Evolutionary conservation across 1,140 invertebrate species (phyloP).

Genomic region (Drosophila lacteicornis): DNA sequence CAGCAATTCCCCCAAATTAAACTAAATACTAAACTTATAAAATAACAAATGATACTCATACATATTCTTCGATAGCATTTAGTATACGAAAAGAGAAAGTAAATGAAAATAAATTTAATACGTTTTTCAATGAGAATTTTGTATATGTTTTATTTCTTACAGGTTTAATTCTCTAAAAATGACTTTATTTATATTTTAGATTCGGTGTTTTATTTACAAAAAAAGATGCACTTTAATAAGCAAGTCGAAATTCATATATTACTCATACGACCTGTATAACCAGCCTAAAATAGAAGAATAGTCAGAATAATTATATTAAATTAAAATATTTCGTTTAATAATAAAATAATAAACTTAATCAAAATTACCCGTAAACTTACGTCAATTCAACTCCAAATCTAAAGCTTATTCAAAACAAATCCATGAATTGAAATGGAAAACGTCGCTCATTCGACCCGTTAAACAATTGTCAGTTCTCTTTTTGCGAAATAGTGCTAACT

Average conservation of each 20-base stretch:
- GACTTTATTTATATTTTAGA: too few species aligned
- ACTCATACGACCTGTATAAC: background rate
- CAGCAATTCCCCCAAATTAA: conserved; percentile 37
- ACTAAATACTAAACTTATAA: conserved; percentile 60
- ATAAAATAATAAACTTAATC: background rate
- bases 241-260: background rate
- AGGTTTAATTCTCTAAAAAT: background rate
- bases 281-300: background rate
- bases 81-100: conserved; percentile 48
- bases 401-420: background rate
- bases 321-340: background rate
- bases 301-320: too few species aligned
- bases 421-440: background rate
- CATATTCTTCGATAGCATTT: conserved; percentile 72
- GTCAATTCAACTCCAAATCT: background rate
- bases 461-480: conserved; percentile 10
- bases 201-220: too few species aligned
- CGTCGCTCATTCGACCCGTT: background rate
- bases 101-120: conserved; percentile 52
- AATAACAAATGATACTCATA: conserved; percentile 84
- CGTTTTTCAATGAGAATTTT: conserved; percentile 24
- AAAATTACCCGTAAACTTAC: background rate
- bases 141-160: background rate
- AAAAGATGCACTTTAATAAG: too few species aligned
- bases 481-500: conserved; percentile 28